Percentiles rank a stretch among this genome's conserved stretches.
Conservation (phyloP, 2,113 vertebrate species). For the Rynchops niger region DNA sequence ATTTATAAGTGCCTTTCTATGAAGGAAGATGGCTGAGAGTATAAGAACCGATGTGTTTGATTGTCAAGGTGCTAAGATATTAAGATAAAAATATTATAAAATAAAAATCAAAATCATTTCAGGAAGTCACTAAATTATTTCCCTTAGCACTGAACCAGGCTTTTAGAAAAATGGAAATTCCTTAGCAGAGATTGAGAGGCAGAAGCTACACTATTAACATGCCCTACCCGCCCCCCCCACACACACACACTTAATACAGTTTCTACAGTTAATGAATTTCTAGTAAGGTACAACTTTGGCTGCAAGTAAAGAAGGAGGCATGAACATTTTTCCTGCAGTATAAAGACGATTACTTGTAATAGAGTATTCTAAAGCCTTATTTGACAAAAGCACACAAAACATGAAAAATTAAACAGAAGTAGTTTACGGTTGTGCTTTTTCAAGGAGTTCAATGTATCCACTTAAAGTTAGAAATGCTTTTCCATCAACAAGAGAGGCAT, state of each 20-base stretch:
- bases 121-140: neutral
- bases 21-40: conserved; percentile 25
- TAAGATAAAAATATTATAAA: conserved; percentile 12
- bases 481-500: neutral
- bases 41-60: neutral
- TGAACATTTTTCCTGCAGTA: neutral
- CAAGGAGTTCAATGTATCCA: neutral
- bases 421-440: neutral
- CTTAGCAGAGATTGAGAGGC: neutral
- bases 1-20: conserved; percentile 13
- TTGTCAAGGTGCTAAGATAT: conserved; percentile 43
- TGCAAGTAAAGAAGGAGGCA: neutral
- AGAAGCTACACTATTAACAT: neutral
- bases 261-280: neutral
- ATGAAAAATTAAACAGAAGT: neutral
- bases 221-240: too few relatives aligned
- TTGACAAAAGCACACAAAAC: neutral
- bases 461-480: neutral
- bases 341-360: neutral
- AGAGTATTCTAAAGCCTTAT: neutral
- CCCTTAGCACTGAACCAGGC: neutral
- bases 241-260: neutral
- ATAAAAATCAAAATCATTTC: neutral
- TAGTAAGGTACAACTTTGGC: neutral
- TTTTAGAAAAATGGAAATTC: neutral